Evolutionary conservation across 2,113 vertebrate genomes (phyloP), one percentile per base, ranked within the genome.

Genomic region (Alosa alosa): DNA sequence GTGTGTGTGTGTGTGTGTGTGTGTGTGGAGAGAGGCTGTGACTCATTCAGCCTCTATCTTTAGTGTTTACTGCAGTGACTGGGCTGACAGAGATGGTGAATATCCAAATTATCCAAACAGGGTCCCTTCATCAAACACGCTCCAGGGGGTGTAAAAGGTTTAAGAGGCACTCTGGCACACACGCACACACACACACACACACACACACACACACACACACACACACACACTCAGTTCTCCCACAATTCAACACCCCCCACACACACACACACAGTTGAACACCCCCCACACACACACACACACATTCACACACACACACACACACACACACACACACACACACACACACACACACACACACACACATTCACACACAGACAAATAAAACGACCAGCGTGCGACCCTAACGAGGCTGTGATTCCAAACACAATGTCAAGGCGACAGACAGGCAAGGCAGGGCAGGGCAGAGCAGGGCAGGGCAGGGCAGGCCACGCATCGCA

Each of bases 311-410:
- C 39, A 84, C 55, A 84, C 83, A 84, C 46, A 47, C 3, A 47
- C 46, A 47, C 46, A 47, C 46, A 84, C 83, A 84, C 41, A 49
- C 20, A 84, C 55, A 84, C 83, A 84, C 46, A 84, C 39, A 84
- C 39, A 84, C 83, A 84, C 46, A 72, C 64, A 11, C 64, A 72
- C 64, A 72, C 3, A 72, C 64, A 72, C 64, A 72, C 64, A 72
- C 64, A 72, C n/a, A 31, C 64, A 72, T n/a, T 31, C 64, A 31
- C 64, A 72, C 25, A 31, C 64, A 72, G n/a, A 31, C n/a, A 31
- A 7, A 72, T 1, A 57, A 57, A 57, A 57, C 4, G 3, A 57
- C 4, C 52, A 18, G 52, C 18, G 15, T 57, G 17, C 20, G 52
- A 18, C 3, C 17, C 52, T 57, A 57, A 57, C 3, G 17, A 57